Conservation (phyloP, 2,797 vertebrate species). For the Eutrigla gurnardus region DNA sequence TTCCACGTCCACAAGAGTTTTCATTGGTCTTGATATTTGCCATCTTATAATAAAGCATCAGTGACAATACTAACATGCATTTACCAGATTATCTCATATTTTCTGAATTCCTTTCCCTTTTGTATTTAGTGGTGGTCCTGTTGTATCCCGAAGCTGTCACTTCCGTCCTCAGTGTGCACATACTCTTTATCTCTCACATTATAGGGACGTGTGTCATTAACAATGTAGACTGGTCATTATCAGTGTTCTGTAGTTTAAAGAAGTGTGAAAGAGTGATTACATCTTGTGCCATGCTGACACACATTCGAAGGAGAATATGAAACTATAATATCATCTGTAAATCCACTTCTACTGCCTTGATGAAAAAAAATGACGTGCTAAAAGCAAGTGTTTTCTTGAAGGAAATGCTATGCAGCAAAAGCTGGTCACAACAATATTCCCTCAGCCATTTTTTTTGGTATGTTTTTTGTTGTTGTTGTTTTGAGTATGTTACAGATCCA, state of each 20-base stretch:
- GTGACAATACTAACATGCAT: slow-evolving; percentile 34
- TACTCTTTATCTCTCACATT: slow-evolving; percentile 50
- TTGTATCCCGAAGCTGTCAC: slow-evolving; percentile 63
- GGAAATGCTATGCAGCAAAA: slow-evolving; percentile 4
- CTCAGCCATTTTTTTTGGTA: background rate
- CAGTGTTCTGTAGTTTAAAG: slow-evolving; percentile 67
- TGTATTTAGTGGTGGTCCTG: slow-evolving; percentile 57
- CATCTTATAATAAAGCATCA: slow-evolving; percentile 48
- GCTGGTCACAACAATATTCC: background rate
- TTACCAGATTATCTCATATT: slow-evolving; percentile 40
- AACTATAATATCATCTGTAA: slow-evolving; percentile 38
- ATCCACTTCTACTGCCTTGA: slow-evolving; percentile 22
- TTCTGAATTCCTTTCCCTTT: slow-evolving; percentile 39
- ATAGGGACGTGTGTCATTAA: slow-evolving; percentile 56
- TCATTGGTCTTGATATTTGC: slow-evolving; percentile 40
- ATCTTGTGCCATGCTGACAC: slow-evolving; percentile 75
- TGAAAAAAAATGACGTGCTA: background rate
- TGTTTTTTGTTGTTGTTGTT: background rate
- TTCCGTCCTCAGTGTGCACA: slow-evolving; percentile 65
- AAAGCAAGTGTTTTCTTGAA: background rate
- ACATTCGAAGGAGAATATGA: slow-evolving; percentile 62
- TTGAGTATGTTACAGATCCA: slow-evolving; percentile 10
- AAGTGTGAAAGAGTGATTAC: slow-evolving; percentile 50
- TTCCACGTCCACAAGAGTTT: slow-evolving; percentile 27
- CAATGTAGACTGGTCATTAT: slow-evolving; percentile 47